phyloP scores from a whole-genome alignment of 2,113 vertebrate species.

The Amblyopsis rosae region DNA sequence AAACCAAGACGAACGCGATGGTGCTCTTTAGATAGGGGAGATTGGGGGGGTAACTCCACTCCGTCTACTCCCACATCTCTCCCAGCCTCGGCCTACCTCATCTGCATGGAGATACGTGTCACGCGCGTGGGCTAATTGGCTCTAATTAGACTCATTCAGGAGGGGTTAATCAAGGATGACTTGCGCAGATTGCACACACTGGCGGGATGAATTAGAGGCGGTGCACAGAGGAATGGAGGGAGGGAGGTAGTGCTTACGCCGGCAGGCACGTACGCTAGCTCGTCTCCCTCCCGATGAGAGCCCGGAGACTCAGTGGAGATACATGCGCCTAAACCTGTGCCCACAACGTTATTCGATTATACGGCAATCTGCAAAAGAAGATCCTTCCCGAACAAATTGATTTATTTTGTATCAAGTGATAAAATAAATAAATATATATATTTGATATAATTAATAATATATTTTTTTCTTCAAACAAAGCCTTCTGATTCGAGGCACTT shows the following conservation, averaged over 20 bases:
- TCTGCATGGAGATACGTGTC: constrained; percentile 61
- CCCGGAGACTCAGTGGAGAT: constrained; percentile 35
- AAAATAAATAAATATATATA: no score
- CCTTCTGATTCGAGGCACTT: no score
- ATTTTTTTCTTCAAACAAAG: no score
- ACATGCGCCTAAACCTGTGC: constrained; percentile 23
- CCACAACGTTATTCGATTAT: constrained; percentile 8
- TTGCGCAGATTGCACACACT: constrained; percentile 65
- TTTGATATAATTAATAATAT: no score
- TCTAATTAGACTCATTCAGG: constrained; percentile 76
- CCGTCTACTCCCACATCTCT: constrained; percentile 38
- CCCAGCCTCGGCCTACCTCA: constrained; percentile 20
- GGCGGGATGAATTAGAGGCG: constrained; percentile 37
- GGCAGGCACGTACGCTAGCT: constrained; percentile 25
- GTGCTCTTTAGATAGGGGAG: no score
- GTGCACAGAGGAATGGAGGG: neutral
- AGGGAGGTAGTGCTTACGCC: neutral
- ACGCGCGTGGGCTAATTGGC: constrained; percentile 69
- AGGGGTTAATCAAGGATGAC: constrained; percentile 74
- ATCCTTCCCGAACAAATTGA: neutral
- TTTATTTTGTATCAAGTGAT: neutral
- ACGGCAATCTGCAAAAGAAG: constrained; percentile 6
- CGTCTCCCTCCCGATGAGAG: constrained; percentile 24
- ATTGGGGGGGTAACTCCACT: neutral
- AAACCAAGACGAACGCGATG: no score